These are phyloP conservation scores for Beris morrisii DNA, from an alignment of 2,888 invertebrate species.

Conservation along the genomic window DNA sequence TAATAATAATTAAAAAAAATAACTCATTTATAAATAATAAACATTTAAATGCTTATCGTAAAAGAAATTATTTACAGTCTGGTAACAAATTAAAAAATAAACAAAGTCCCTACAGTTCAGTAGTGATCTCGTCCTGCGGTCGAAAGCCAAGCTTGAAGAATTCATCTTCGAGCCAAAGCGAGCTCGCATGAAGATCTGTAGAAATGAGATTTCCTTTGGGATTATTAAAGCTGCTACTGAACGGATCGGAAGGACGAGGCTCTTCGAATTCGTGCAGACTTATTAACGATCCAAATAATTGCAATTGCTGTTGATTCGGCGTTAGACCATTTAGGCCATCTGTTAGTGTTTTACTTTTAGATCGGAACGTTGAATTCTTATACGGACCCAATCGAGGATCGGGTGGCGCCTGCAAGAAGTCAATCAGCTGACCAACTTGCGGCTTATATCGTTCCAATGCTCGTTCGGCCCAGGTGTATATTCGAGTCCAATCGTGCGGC, in stretches of 20 bases:
- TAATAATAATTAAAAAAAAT: neutral
- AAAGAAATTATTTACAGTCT: slow-evolving; percentile 29
- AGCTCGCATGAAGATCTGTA: slow-evolving; percentile 58
- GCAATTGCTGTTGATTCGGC: slow-evolving; percentile 45
- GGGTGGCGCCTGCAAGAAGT: slow-evolving; percentile 65
- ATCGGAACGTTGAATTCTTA: slow-evolving; percentile 46
- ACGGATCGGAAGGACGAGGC: slow-evolving; percentile 58
- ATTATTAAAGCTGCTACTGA: slow-evolving; percentile 61
- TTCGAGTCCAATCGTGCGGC: slow-evolving; percentile 81
- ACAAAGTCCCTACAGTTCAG: slow-evolving; percentile 64
- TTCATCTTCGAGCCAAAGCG: slow-evolving; percentile 76
- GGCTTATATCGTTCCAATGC: slow-evolving; percentile 70
- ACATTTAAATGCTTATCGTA: slow-evolving; percentile 12
- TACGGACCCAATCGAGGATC: slow-evolving; percentile 45
- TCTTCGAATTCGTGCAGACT: slow-evolving; percentile 56
- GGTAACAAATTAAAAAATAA: slow-evolving; percentile 11
- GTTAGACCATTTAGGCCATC: slow-evolving; percentile 45
- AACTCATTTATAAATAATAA: neutral
- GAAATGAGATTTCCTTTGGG: slow-evolving; percentile 52
- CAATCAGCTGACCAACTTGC: slow-evolving; percentile 75
- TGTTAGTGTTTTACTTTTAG: slow-evolving; percentile 31
- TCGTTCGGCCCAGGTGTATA: slow-evolving; percentile 81
- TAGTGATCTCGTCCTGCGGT: slow-evolving; percentile 87
- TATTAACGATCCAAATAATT: slow-evolving; percentile 55
- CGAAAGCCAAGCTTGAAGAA: slow-evolving; percentile 81